Percentiles rank a stretch among this genome's conserved stretches.
Conservation (phyloP, 2,888 invertebrate genomes). For the Drosophila nr. fundita region DNA sequence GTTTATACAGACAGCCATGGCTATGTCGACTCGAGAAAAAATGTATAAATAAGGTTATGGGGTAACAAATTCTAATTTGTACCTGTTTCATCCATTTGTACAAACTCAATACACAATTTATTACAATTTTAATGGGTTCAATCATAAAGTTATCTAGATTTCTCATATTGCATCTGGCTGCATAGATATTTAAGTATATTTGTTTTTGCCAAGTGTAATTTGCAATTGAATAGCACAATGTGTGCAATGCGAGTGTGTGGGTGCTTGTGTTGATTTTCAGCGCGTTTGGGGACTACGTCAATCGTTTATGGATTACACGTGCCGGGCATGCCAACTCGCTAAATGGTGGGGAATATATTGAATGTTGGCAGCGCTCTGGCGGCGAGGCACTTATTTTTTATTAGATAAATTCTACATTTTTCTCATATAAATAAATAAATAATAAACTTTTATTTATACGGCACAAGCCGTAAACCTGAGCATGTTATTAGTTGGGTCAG, state of each 20-base stretch:
- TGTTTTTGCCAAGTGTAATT: constrained; percentile 19
- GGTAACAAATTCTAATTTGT: too few relatives aligned
- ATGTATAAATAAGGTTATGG: background rate
- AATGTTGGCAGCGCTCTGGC: constrained; percentile 23
- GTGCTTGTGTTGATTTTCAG: constrained; percentile 9
- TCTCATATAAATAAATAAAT: constrained; percentile 27
- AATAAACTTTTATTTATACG: constrained; percentile 11
- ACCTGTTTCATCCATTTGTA: too few relatives aligned
- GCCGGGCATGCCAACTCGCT: constrained; percentile 53
- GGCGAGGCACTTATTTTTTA: constrained; percentile 5
- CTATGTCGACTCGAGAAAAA: background rate
- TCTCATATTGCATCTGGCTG: background rate
- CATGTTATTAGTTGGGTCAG: constrained; percentile 44
- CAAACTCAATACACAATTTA: too few relatives aligned
- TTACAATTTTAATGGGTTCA: background rate
- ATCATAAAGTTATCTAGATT: background rate
- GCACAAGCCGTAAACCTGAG: constrained; percentile 35
- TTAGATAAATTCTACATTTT: constrained; percentile 39
- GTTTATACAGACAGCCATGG: background rate
- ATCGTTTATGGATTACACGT: constrained; percentile 75
- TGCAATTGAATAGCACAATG: background rate
- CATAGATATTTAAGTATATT: background rate
- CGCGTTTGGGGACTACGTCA: constrained; percentile 54
- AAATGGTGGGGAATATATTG: background rate
- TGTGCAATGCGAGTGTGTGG: constrained; percentile 4